A percentile compares a stretch with the other conserved stretches of the same genome.
These are phyloP conservation scores for Embiotoca jacksoni DNA, from an alignment of 2,113 vertebrate genomes.

Conservation along the genomic window DNA sequence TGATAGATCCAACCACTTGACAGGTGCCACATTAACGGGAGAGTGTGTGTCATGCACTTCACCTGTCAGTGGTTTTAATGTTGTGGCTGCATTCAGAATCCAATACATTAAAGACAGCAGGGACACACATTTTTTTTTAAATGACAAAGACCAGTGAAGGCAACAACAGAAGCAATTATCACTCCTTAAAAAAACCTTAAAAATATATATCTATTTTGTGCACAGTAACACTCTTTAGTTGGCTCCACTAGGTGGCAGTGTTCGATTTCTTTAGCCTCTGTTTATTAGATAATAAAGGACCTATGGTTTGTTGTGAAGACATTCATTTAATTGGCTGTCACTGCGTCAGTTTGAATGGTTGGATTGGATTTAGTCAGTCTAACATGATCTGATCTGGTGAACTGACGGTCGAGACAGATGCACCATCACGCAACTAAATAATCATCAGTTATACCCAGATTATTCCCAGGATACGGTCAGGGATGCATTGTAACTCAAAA, in stretches of 20 bases:
- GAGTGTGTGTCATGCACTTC: no score
- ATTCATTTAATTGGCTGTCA: neutral
- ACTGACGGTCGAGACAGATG: neutral
- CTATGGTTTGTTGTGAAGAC: slow-evolving; percentile 9
- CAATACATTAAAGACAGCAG: no score
- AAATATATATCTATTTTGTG: neutral
- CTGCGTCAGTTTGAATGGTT: neutral
- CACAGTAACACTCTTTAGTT: neutral
- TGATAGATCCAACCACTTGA: no score
- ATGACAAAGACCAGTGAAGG: no score
- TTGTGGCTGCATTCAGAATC: no score
- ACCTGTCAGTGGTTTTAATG: no score
- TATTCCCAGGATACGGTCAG: neutral
- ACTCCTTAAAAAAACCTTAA: no score
- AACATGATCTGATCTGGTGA: neutral
- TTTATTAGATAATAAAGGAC: neutral
- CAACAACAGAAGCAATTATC: no score
- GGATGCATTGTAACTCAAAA: neutral
- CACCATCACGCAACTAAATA: neutral
- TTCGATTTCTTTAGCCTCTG: neutral
- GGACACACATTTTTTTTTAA: no score
- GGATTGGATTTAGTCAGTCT: slow-evolving; percentile 2
- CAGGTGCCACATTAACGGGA: no score
- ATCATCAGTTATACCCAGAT: neutral
- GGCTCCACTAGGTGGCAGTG: slow-evolving; percentile 59